phyloP scores from a whole-genome alignment of 2,888 invertebrate genomes.

The Tigriopus californicus region DNA sequence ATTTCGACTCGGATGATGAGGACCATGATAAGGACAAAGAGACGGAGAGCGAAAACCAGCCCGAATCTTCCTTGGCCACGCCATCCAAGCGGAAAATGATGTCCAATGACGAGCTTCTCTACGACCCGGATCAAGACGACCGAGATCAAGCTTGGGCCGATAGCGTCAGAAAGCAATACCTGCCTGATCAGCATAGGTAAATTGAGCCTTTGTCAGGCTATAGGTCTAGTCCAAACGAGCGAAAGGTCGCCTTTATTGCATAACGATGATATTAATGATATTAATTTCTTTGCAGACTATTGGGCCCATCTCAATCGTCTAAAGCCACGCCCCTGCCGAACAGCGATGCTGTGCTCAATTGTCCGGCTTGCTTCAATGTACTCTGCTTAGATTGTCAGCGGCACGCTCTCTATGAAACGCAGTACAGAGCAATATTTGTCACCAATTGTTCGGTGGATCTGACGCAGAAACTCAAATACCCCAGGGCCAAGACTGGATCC shows the following conservation, averaged over 20 bases:
- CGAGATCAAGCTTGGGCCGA: slow-evolving; percentile 36
- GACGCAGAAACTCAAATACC: slow-evolving; percentile 23
- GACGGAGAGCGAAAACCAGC: too few species aligned
- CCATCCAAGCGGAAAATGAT: slow-evolving; percentile 13
- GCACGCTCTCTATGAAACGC: slow-evolving; percentile 34
- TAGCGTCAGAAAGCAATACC: slow-evolving; percentile 26
- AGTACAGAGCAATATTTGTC: slow-evolving; percentile 42
- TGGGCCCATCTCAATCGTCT: neutral
- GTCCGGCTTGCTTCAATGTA: slow-evolving; percentile 39
- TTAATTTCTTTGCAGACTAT: neutral
- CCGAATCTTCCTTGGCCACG: neutral
- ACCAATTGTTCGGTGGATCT: slow-evolving; percentile 34
- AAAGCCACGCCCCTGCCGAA: neutral
- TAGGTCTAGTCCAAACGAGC: too few species aligned
- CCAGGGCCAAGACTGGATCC: slow-evolving; percentile 22
- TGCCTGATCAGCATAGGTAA: neutral
- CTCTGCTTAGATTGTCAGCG: slow-evolving; percentile 39
- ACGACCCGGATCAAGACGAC: slow-evolving; percentile 36
- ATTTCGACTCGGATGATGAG: slow-evolving; percentile 24
- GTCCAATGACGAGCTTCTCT: slow-evolving; percentile 30
- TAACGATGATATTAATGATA: too few species aligned
- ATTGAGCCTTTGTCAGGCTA: too few species aligned
- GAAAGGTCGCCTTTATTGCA: too few species aligned
- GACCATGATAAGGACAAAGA: slow-evolving; percentile 18
- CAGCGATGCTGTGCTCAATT: slow-evolving; percentile 38